These are phyloP conservation scores for Arenicola marina DNA, from an alignment of 2,888 invertebrate species.

Conservation along the genomic window DNA sequence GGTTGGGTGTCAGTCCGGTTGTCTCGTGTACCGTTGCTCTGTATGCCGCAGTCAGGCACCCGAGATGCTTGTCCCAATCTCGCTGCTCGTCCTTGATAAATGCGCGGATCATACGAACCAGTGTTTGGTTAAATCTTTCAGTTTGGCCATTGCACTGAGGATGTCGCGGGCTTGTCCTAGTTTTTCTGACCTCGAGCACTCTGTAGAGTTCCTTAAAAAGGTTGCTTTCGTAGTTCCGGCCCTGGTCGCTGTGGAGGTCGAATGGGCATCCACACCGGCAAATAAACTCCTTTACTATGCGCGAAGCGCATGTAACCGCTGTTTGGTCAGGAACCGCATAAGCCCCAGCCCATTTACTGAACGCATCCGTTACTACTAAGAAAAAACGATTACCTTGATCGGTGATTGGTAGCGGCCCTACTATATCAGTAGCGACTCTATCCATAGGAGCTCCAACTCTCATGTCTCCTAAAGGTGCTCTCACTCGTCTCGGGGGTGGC, in stretches of 20 bases:
- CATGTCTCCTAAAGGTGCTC: slow-evolving; percentile 22
- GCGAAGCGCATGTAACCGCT: slow-evolving; percentile 21
- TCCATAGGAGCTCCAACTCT: slow-evolving; percentile 16
- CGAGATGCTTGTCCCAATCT: slow-evolving; percentile 31
- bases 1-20: slow-evolving; percentile 30
- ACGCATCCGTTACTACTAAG: slow-evolving; percentile 29
- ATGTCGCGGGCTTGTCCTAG: slow-evolving; percentile 21
- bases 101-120: slow-evolving; percentile 22
- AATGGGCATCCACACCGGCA: slow-evolving; percentile 21
- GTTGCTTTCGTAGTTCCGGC: slow-evolving; percentile 27
- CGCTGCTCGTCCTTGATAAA: slow-evolving; percentile 29
- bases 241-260: slow-evolving; percentile 30
- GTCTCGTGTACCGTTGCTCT: slow-evolving; percentile 24
- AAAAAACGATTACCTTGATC: slow-evolving; percentile 29
- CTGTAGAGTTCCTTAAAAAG: slow-evolving; percentile 33
- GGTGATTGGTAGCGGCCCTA: slow-evolving; percentile 29
- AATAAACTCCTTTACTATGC: slow-evolving; percentile 30
- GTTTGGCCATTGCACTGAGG: slow-evolving; percentile 27
- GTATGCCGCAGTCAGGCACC: slow-evolving; percentile 28
- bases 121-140: slow-evolving; percentile 26
- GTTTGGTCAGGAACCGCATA: slow-evolving; percentile 28
- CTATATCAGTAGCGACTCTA: slow-evolving; percentile 29
- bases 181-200: slow-evolving; percentile 29
- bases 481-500: slow-evolving; percentile 6
- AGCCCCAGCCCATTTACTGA: slow-evolving; percentile 29